These are phyloP conservation scores for Caenorhabditis sp. DNA, from an alignment of 2,888 invertebrate species.

Conservation along the genomic window DNA sequence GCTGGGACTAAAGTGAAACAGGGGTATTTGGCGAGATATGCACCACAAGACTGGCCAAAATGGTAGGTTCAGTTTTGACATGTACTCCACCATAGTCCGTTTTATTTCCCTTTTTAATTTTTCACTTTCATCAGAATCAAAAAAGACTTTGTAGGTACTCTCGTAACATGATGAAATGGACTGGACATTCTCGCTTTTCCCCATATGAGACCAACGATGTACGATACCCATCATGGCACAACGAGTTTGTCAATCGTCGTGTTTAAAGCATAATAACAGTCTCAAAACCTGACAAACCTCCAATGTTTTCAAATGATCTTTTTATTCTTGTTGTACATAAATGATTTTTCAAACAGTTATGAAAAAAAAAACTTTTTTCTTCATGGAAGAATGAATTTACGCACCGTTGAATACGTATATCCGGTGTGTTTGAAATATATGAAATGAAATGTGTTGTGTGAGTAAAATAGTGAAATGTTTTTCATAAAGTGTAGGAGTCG, in stretches of 20 bases:
- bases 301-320: background rate
- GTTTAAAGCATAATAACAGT: constrained; percentile 6
- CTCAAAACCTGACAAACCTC: background rate
- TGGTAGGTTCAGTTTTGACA: constrained; percentile 32
- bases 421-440: background rate
- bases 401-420: background rate
- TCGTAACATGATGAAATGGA: constrained; percentile 59
- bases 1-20: constrained; percentile 48
- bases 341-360: background rate
- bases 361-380: background rate
- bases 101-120: too few relatives aligned
- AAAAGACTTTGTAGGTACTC: too few relatives aligned
- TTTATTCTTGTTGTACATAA: background rate
- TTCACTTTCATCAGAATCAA: too few relatives aligned
- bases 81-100: too few relatives aligned
- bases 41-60: constrained; percentile 58
- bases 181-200: constrained; percentile 47
- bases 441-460: background rate
- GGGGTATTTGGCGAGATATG: constrained; percentile 53
- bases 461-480: background rate
- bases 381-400: background rate
- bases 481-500: background rate
- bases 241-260: constrained; percentile 36
- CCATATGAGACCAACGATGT: constrained; percentile 50
- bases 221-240: constrained; percentile 45